Conservation (phyloP, 2,113 vertebrate species). For the Blennius ocellaris region DNA sequence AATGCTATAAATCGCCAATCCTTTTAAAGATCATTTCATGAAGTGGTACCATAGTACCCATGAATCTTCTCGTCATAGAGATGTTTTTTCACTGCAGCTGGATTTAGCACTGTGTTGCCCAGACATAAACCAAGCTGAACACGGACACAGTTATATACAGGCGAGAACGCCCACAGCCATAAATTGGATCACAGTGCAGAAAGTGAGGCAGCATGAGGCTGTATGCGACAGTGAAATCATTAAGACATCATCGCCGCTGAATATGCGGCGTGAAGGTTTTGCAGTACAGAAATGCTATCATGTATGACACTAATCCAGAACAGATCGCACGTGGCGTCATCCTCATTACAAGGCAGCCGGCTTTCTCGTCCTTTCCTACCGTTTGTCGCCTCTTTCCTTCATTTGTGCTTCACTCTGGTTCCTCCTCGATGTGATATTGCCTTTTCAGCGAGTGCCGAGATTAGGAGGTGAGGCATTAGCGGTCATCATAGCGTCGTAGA, state of each 20-base stretch:
- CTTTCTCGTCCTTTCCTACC: background rate
- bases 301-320: constrained; percentile 46
- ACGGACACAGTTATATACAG: constrained; percentile 61
- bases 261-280: constrained; percentile 39
- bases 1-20: constrained; percentile 8
- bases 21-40: background rate
- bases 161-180: constrained; percentile 49
- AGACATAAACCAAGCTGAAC: constrained; percentile 62
- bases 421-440: constrained; percentile 34
- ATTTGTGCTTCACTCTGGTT: constrained; percentile 17
- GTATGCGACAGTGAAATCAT: constrained; percentile 46
- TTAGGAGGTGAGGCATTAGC: constrained; percentile 63
- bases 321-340: constrained; percentile 8
- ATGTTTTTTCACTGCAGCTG: constrained; percentile 54
- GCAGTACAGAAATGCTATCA: constrained; percentile 19
- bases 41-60: constrained; percentile 7
- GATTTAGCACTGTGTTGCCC: constrained; percentile 63
- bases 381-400: constrained; percentile 10
- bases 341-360: constrained; percentile 27
- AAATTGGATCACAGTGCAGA: constrained; percentile 37
- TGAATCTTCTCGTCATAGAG: constrained; percentile 18
- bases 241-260: constrained; percentile 40
- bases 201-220: constrained; percentile 19
- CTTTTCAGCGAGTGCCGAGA: constrained; percentile 39
- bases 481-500: constrained; percentile 50